These are phyloP conservation scores for Xiphophorus maculatus DNA, from an alignment of 2,113 vertebrate species.

Conservation along the genomic window DNA sequence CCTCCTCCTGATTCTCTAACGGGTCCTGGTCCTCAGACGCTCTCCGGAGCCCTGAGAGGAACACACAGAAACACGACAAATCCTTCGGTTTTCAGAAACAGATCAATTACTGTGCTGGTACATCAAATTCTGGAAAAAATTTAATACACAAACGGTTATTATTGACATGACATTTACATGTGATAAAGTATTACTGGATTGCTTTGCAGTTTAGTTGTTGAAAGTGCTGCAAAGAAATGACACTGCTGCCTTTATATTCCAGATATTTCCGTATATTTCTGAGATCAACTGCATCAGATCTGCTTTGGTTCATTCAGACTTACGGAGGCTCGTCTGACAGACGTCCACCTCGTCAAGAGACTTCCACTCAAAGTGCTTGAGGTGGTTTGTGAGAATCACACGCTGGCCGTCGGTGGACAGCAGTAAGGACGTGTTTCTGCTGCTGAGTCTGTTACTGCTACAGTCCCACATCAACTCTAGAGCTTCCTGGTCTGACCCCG, in stretches of 20 bases:
- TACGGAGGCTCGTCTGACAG: slow-evolving; percentile 74
- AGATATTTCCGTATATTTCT: no score
- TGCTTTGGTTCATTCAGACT: slow-evolving; percentile 44
- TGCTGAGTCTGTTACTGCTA: slow-evolving; percentile 60
- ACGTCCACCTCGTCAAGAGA: slow-evolving; percentile 70
- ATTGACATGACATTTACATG: background rate
- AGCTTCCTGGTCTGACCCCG: background rate
- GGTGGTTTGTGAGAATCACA: slow-evolving; percentile 32
- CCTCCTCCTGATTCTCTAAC: background rate
- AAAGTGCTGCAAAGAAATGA: no score
- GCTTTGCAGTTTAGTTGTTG: background rate
- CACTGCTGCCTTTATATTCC: no score
- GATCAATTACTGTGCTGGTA: background rate
- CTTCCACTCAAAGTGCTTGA: slow-evolving; percentile 62
- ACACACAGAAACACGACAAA: background rate
- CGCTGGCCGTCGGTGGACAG: slow-evolving; percentile 46
- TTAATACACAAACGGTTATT: background rate
- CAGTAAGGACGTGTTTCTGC: slow-evolving; percentile 45
- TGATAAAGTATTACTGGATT: background rate
- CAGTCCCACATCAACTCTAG: slow-evolving; percentile 70
- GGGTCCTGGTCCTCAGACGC: slow-evolving; percentile 46
- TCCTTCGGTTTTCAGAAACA: background rate
- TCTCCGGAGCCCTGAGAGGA: slow-evolving; percentile 70
- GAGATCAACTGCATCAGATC: no score
- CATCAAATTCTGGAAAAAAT: background rate